These are phyloP conservation scores for Rotaria magnacalcarata DNA, from an alignment of 2,888 invertebrate species.

Conservation along the genomic window DNA sequence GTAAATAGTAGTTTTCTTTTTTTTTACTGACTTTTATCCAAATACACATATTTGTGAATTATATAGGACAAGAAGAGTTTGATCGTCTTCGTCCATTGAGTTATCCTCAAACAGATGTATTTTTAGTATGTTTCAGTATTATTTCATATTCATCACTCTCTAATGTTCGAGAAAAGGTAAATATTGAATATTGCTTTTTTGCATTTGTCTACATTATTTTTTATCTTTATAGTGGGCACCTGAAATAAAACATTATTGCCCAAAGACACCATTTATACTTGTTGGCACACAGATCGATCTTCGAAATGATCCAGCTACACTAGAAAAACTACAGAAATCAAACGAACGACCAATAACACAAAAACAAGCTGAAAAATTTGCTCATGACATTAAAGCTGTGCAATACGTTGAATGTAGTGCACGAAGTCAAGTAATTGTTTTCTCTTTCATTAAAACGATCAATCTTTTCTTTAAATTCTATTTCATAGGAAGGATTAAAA, in stretches of 20 bases:
- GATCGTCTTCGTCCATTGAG: constrained; percentile 53
- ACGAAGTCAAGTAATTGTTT: constrained; percentile 72
- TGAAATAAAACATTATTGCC: constrained; percentile 98
- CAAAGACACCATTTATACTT: constrained; percentile 91
- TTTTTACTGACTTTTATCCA: neutral
- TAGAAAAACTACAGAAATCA: constrained; percentile 90
- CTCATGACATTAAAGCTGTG: constrained; percentile 93
- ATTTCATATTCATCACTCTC: constrained; percentile 50
- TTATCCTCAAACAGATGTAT: constrained; percentile 54
- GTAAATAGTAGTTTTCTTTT: neutral
- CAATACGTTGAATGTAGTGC: constrained; percentile 99
- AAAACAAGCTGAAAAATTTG: constrained; percentile 91
- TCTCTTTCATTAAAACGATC: no score
- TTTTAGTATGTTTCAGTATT: constrained; percentile 54
- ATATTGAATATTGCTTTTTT: neutral
- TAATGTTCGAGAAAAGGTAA: constrained; percentile 50
- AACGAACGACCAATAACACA: constrained; percentile 93
- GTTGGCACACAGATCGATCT: constrained; percentile 96
- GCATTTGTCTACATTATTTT: constrained; percentile 49
- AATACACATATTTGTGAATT: neutral
- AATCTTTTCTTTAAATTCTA: neutral
- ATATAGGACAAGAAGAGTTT: constrained; percentile 52
- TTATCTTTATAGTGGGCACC: constrained; percentile 82
- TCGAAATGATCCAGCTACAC: constrained; percentile 77
- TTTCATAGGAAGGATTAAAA: constrained; percentile 79